A percentile compares a stretch with the other conserved stretches of the same genome.
These are phyloP conservation scores for Eremobia ochroleuca DNA, from an alignment of 2,888 invertebrate genomes.

Conservation along the genomic window DNA sequence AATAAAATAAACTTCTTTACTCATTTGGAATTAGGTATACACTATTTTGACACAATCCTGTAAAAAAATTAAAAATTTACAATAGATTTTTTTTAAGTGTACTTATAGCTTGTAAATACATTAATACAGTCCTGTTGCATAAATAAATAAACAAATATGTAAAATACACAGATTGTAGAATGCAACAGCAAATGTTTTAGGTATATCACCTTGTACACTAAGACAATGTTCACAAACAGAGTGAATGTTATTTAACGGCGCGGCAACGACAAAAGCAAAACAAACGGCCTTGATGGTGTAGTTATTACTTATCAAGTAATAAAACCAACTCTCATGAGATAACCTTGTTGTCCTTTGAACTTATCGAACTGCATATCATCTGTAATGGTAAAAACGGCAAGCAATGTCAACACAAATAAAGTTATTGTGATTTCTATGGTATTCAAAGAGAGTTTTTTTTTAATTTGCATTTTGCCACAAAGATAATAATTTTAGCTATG, in stretches of 20 bases:
- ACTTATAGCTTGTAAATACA: not conserved
- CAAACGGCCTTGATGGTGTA: slow-evolving; percentile 57
- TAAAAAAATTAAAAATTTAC: not conserved
- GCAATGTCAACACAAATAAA: slow-evolving; percentile 17
- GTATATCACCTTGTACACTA: slow-evolving; percentile 22
- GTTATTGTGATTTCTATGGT: not conserved
- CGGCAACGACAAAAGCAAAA: slow-evolving; percentile 30
- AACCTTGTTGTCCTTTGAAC: slow-evolving; percentile 65
- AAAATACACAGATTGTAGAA: slow-evolving; percentile 6
- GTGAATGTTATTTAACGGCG: slow-evolving; percentile 36
- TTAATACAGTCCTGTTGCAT: not conserved
- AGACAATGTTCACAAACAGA: slow-evolving; percentile 12
- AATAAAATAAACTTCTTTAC: slow-evolving; percentile 91
- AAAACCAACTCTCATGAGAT: slow-evolving; percentile 48
- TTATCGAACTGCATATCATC: slow-evolving; percentile 27
- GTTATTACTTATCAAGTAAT: slow-evolving; percentile 48
- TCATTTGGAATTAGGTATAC: slow-evolving; percentile 67
- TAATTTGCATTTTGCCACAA: not conserved
- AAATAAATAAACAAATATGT: slow-evolving; percentile 1
- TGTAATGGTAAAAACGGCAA: slow-evolving; percentile 16
- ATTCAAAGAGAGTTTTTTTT: not conserved
- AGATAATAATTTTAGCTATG: not conserved
- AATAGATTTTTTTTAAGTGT: not conserved
- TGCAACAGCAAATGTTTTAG: not conserved
- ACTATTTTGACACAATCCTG: not conserved